Evolutionary conservation across 2,888 invertebrate species (phyloP).

Genomic region (Zelleria hepariella): DNA sequence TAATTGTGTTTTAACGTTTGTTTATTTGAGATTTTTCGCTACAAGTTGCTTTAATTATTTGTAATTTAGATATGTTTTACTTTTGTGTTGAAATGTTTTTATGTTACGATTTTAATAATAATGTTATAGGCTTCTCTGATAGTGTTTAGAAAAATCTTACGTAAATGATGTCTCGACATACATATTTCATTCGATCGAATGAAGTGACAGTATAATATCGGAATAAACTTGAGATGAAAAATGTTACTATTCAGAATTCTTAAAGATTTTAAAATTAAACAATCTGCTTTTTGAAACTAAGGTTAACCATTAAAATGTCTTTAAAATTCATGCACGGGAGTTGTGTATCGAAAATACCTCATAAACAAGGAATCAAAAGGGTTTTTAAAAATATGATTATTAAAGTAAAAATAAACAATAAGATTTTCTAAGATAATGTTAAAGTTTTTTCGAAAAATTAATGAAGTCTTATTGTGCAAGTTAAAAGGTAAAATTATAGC

Average conservation of each 20-base stretch:
- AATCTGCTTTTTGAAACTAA: not conserved
- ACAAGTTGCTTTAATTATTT: constrained; percentile 61
- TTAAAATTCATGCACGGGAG: constrained; percentile 36
- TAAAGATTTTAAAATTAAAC: not conserved
- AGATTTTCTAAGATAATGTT: constrained; percentile 59
- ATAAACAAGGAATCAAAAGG: constrained; percentile 63
- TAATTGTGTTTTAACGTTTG: not conserved
- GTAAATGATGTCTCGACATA: not conserved
- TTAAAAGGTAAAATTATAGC: constrained; percentile 18
- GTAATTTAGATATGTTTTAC: constrained; percentile 45
- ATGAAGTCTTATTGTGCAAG: constrained; percentile 58
- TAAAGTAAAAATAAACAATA: constrained; percentile 37
- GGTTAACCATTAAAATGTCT: not conserved
- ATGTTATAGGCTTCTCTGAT: constrained; percentile 4
- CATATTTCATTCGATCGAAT: not conserved
- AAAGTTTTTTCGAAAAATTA: constrained; percentile 44
- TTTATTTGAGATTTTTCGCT: constrained; percentile 25
- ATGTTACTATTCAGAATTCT: too few species aligned
- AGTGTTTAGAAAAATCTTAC: not conserved
- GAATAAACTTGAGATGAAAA: too few species aligned
- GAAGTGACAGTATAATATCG: too few species aligned
- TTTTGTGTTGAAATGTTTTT: constrained; percentile 46
- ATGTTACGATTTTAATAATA: constrained; percentile 21
- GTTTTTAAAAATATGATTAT: constrained; percentile 52
- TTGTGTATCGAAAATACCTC: constrained; percentile 64